Percentiles rank a stretch among this genome's conserved stretches.
These are phyloP conservation scores for Scleropages formosus DNA, from an alignment of 2,797 vertebrate species.

Conservation along the genomic window DNA sequence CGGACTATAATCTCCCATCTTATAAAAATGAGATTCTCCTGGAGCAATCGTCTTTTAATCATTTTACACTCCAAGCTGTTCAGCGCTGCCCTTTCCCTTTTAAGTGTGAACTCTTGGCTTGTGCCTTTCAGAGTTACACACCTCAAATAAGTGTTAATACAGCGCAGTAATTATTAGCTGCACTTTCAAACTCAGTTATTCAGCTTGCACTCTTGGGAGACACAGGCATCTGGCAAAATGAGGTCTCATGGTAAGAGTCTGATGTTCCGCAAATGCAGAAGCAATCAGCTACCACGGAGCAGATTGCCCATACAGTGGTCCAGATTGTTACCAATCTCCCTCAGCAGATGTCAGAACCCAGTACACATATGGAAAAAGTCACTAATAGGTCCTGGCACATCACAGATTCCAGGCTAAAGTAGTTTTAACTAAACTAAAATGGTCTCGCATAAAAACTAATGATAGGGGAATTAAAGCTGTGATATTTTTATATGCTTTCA, in stretches of 20 bases:
- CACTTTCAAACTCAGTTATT: background rate
- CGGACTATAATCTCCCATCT: no score
- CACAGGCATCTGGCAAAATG: background rate
- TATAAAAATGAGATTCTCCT: no score
- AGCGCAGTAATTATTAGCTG: background rate
- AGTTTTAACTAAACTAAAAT: background rate
- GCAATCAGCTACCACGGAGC: background rate
- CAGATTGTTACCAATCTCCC: background rate
- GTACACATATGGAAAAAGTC: conserved; percentile 1
- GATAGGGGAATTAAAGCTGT: no score
- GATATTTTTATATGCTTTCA: no score
- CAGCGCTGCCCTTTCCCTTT: background rate
- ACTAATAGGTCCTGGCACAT: background rate
- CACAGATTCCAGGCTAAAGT: background rate
- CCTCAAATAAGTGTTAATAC: background rate
- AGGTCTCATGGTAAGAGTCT: background rate
- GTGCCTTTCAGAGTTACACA: background rate
- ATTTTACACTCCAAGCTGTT: no score
- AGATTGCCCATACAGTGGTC: no score
- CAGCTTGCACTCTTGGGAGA: background rate
- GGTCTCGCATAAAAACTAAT: no score
- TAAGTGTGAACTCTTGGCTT: no score
- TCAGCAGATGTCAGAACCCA: background rate
- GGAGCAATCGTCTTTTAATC: background rate
- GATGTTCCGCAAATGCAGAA: background rate